Conservation (phyloP, 2,113 vertebrate genomes). For the Chunga burmeisteri region DNA sequence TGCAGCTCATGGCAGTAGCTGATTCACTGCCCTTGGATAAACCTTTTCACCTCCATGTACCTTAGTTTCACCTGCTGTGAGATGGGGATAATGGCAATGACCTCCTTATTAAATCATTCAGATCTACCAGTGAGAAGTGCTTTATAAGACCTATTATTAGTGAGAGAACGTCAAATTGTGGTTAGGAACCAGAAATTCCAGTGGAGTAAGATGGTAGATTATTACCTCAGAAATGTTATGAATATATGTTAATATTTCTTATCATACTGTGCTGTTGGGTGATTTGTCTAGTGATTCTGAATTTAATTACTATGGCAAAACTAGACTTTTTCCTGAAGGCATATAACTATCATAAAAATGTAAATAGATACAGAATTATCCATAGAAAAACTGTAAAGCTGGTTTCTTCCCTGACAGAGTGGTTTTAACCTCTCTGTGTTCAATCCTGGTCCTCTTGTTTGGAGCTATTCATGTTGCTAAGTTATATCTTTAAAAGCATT, state of each 20-base stretch:
- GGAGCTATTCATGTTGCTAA: not conserved
- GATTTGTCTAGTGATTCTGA: not conserved
- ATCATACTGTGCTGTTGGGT: not conserved
- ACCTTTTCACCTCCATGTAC: not conserved
- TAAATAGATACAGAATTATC: not conserved
- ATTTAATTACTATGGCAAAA: not conserved
- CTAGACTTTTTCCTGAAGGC: not conserved
- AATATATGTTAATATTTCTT: not conserved
- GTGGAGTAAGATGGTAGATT: not conserved
- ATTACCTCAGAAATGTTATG: not conserved
- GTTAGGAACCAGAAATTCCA: not conserved
- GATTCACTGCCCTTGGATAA: not conserved
- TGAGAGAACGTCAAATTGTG: not conserved
- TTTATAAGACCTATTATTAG: not conserved
- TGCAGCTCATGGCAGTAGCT: not conserved
- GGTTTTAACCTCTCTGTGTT: not conserved
- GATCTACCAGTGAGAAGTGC: not conserved
- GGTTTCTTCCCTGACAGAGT: not conserved
- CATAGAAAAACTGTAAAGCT: not conserved
- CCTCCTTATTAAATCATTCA: not conserved
- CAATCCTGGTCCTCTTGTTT: not conserved
- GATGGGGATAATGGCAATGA: not conserved
- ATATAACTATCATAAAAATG: not conserved
- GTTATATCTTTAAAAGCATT: not conserved
- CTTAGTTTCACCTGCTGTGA: not conserved